Evolutionary conservation across 2,797 vertebrate genomes (phyloP).

Genomic region (Anolis apletophallus): DNA sequence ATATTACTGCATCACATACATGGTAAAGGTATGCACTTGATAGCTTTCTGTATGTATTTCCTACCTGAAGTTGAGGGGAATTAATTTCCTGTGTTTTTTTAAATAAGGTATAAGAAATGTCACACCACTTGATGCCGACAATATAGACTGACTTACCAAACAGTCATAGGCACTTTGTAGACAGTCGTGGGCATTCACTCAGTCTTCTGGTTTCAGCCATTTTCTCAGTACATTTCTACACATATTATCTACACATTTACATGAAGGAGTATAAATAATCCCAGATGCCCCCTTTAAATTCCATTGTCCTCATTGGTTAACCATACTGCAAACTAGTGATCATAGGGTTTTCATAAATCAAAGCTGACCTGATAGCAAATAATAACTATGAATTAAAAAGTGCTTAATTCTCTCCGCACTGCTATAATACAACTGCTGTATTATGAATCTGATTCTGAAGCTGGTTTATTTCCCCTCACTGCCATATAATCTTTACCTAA

Average conservation of each 20-base stretch:
- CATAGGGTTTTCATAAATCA: too few relatives aligned
- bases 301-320: not conserved
- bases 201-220: not conserved
- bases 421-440: not conserved
- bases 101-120: not conserved
- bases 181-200: not conserved
- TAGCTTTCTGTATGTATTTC: not conserved
- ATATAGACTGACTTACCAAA: not conserved
- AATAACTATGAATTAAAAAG: not conserved
- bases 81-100: not conserved
- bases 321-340: not conserved
- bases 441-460: not conserved
- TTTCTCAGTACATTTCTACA: not conserved
- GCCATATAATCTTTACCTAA: conserved; percentile 26
- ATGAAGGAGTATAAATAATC: not conserved
- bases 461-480: not conserved
- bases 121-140: not conserved
- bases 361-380: too few relatives aligned
- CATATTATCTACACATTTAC: not conserved
- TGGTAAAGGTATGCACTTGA: not conserved
- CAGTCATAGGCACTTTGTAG: not conserved
- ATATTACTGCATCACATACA: not conserved
- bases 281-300: not conserved
- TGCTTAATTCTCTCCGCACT: not conserved
- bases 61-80: not conserved